phyloP scores from a whole-genome alignment of 2,888 invertebrate genomes.

The Rhamphomyia laevipes region DNA sequence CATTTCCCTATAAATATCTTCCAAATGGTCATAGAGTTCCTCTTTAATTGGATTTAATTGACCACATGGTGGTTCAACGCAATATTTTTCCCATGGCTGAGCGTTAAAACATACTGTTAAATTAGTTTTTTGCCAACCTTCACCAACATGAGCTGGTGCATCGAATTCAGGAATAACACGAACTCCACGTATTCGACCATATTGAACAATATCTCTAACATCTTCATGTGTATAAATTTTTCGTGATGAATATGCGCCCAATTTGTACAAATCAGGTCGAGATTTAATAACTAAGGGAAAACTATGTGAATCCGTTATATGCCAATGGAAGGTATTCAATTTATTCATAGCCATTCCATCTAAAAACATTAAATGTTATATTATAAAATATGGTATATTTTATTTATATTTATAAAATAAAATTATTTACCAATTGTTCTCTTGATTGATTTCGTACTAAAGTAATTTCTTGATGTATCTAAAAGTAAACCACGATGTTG shows the following conservation, averaged over 20 bases:
- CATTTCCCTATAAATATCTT: conserved; percentile 67
- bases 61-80: conserved; percentile 78
- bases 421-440: conserved; percentile 50
- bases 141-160: conserved; percentile 81
- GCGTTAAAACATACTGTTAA: conserved; percentile 58
- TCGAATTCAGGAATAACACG: conserved; percentile 86
- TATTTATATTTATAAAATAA: background rate
- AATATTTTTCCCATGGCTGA: conserved; percentile 59
- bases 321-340: conserved; percentile 91
- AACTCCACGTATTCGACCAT: conserved; percentile 63
- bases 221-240: conserved; percentile 50
- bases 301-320: conserved; percentile 86
- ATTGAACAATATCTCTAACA: conserved; percentile 50
- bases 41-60: conserved; percentile 66
- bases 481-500: conserved; percentile 78
- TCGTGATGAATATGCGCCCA: conserved; percentile 67
- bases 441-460: conserved; percentile 58
- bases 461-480: conserved; percentile 84
- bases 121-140: conserved; percentile 66
- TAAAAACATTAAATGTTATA: conserved; percentile 20
- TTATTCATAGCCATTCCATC: conserved; percentile 87
- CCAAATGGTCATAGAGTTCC: conserved; percentile 53
- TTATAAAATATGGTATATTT: background rate
- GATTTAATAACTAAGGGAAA: conserved; percentile 74
- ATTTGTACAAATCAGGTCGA: conserved; percentile 56